Evolutionary conservation across 1,140 invertebrate species (phyloP), one percentile per base, ranked within the genome.

Genomic region (Lordiphosa stackelbergi): DNA sequence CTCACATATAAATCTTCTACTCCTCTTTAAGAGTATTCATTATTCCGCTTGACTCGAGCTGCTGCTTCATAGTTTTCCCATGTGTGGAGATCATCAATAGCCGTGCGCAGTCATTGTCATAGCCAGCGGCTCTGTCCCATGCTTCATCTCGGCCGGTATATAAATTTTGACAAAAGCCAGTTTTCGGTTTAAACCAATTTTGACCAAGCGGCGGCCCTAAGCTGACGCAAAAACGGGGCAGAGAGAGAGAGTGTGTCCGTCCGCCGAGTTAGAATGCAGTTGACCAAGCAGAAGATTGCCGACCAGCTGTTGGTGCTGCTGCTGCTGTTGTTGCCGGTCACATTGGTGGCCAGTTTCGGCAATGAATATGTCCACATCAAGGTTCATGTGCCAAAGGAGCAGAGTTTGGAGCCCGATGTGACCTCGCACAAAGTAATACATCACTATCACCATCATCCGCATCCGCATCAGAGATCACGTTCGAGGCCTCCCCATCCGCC

Each of bases 111-210:
- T 69, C 65, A 69, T 53, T 9, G 58, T 56, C 71, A 57, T 73
- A 54, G 66, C 49, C 53, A 45, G 40, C 55, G 46, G 48, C 46
- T 34, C 43, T 28, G 5, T 6, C 24, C 28, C 28, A 8, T 31
- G 28, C 28, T 8, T 31, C 28, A 5, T 31, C 28, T 43, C 40
- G 35, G 54, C 31, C 47, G 46, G 54, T 75, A 79, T 85, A 85
- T 85, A 85, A 79, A 85, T 72, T 79, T 75, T 79, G 71, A 85
- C 64, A 72, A 79, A 64, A 69, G 66, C 72, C 66, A 66, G 73
- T 75, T 60, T 64, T 66, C 68, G 79, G 79, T 74, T 85, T 85
- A 85, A 85, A 85, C 73, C 61, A 78, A 68, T 75, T 75, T 85
- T 78, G 74, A 60, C 79, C 72, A 75, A 77, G 74, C 63, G 73